Base-by-base conservation (phyloP, 2,113 vertebrate genomes). In the Oncorhynchus tshawytscha region DNA sequence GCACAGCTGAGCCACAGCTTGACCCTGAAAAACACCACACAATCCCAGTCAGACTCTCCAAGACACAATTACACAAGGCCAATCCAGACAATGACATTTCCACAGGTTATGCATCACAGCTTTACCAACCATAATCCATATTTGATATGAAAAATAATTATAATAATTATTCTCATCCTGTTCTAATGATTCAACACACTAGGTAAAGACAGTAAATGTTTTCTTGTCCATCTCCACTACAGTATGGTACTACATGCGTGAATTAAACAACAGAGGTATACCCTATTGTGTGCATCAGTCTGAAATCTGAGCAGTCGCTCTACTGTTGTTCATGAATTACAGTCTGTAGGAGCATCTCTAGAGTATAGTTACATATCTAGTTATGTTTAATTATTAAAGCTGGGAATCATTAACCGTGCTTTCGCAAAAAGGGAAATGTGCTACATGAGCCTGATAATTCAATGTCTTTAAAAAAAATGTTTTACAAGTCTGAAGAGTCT, bases 1-100 rank as follows among this genome's bases (percentile, higher is more conserved):
- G 83, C 98, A 99, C 74, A 99, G 94, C 91, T 99, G 98, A 90
- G 96, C 95, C 81, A 99, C 95, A 70, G 98, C 98, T 89, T 99
- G 97, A 87, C 98, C 98, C 98, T 99, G 84, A 74, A 88, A 84
- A 45, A 86, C 66, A 77, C 87, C 65, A 82, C 57, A 86, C 72
- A 83, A 72, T 72, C 62, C 75, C 34, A 82, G 78, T 60, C 18
- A 60, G 48, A 70, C 9, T 54, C 34, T 18, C 3, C 27, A 31
- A 67, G 65, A 31, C 24, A 54, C 51, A 5, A 54, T 18, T 24
- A 22, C 59, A 62, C 16, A 22, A 9, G 7, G n/a, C n/a, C 59
- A 62, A 62, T 62, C 20, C 59, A 62, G 59, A n/a, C 59, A 24
- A 22, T 62, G 2, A 24, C 59, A 24, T 24, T 62, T n/a, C n/a